phyloP scores from a whole-genome alignment of 1,140 invertebrate genomes.

The Chelonus insularis region DNA sequence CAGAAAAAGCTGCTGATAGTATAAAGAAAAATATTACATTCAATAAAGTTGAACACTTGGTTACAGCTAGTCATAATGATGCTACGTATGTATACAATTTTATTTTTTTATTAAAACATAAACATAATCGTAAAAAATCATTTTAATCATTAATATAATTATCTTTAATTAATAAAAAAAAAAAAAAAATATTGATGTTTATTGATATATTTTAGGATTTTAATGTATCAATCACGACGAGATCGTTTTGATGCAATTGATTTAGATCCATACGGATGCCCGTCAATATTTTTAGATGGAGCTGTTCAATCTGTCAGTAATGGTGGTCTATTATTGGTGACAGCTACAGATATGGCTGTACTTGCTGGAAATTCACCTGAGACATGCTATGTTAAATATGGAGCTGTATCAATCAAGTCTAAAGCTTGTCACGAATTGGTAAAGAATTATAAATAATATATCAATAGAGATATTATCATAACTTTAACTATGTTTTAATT shows the following conservation, averaged over 20 bases:
- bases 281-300: constrained; percentile 89
- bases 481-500: too few relatives aligned
- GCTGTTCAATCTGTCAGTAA: constrained; percentile 82
- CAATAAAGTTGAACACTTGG: constrained; percentile 77
- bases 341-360: constrained; percentile 97
- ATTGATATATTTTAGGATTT: constrained; percentile 64
- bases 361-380: constrained; percentile 94
- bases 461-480: neutral
- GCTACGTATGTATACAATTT: constrained; percentile 68
- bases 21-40: constrained; percentile 81
- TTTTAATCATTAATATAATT: too few relatives aligned
- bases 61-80: constrained; percentile 77
- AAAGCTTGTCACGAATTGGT: constrained; percentile 96
- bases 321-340: constrained; percentile 86
- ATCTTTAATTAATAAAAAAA: too few relatives aligned
- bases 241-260: constrained; percentile 89
- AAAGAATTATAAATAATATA: constrained; percentile 38
- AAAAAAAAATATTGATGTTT: neutral
- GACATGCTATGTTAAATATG: constrained; percentile 94
- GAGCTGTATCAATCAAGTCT: constrained; percentile 82
- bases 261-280: constrained; percentile 97
- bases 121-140: too few relatives aligned
- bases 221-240: constrained; percentile 80
- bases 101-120: too few relatives aligned
- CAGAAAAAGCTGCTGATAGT: constrained; percentile 80